Percentiles rank a stretch among this genome's conserved stretches.
Conservation (phyloP, 2,888 invertebrate genomes). For the Drosophila algonquin region DNA sequence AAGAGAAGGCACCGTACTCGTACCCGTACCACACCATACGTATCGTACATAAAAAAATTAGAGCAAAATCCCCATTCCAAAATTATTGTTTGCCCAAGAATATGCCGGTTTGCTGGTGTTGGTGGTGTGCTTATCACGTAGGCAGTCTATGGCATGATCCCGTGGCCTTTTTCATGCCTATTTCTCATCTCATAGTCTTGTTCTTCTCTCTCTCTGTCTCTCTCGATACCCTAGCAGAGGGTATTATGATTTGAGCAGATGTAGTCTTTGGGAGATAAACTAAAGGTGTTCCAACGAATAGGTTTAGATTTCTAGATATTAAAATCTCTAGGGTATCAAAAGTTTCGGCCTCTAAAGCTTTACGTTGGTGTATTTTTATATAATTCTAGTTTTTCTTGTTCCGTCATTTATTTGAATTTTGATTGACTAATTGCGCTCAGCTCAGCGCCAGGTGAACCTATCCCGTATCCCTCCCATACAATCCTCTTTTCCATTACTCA, state of each 20-base stretch:
- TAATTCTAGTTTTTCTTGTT: conserved; percentile 23
- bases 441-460: conserved; percentile 49
- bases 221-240: neutral
- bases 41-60: conserved; percentile 69
- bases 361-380: neutral
- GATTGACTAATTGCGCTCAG: conserved; percentile 81
- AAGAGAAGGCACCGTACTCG: conserved; percentile 25
- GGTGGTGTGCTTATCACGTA: conserved; percentile 62
- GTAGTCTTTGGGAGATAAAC: neutral
- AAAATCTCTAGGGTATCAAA: neutral
- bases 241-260: neutral
- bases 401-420: conserved; percentile 72
- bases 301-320: too few species aligned
- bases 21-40: conserved; percentile 14
- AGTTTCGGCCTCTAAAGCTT: neutral
- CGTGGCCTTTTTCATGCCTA: conserved; percentile 76
- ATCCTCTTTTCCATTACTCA: neutral
- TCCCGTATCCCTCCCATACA: neutral
- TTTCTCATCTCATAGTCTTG: conserved; percentile 19
- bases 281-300: too few species aligned
- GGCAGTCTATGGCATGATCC: conserved; percentile 61
- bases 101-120: conserved; percentile 27
- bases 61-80: conserved; percentile 73
- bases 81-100: conserved; percentile 62
- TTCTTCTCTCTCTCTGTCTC: neutral